Conservation (phyloP, 2,888 invertebrate species). For the Acanthosoma haemorrhoidale region DNA sequence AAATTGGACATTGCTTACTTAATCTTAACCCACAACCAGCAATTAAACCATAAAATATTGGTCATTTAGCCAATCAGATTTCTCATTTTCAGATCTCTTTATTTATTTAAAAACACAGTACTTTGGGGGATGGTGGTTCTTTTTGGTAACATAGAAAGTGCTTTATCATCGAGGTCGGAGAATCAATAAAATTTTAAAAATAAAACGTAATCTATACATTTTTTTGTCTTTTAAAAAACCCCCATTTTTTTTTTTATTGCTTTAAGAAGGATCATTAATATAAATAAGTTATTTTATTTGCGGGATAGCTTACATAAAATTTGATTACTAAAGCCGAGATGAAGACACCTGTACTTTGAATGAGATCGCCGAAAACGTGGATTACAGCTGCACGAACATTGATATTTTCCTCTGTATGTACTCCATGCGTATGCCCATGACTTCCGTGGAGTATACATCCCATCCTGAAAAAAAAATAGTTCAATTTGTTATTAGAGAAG, state of each 20-base stretch:
- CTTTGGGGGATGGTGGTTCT: too few species aligned
- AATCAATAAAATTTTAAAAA: too few species aligned
- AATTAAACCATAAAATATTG: too few species aligned
- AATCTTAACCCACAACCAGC: too few species aligned
- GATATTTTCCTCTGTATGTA: constrained; percentile 52
- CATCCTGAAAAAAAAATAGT: constrained; percentile 60
- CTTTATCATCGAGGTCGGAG: too few species aligned
- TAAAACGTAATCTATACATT: neutral
- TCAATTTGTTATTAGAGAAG: too few species aligned
- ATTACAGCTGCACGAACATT: constrained; percentile 82
- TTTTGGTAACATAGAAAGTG: too few species aligned
- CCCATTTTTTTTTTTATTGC: neutral
- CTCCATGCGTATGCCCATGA: constrained; percentile 44
- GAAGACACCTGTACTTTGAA: constrained; percentile 83
- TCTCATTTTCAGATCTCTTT: too few species aligned
- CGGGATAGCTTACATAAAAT: constrained; percentile 58
- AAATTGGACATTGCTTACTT: too few species aligned
- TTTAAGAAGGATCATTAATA: neutral
- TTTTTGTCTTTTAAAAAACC: neutral
- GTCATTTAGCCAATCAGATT: too few species aligned
- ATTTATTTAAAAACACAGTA: too few species aligned
- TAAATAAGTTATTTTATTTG: neutral
- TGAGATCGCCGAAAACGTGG: constrained; percentile 82
- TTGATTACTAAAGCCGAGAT: constrained; percentile 78
- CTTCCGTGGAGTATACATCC: constrained; percentile 71